Evolutionary conservation across 2,113 vertebrate species (phyloP), one percentile per base, ranked within the genome.

Genomic region (Datnioides undecimradiatus): DNA sequence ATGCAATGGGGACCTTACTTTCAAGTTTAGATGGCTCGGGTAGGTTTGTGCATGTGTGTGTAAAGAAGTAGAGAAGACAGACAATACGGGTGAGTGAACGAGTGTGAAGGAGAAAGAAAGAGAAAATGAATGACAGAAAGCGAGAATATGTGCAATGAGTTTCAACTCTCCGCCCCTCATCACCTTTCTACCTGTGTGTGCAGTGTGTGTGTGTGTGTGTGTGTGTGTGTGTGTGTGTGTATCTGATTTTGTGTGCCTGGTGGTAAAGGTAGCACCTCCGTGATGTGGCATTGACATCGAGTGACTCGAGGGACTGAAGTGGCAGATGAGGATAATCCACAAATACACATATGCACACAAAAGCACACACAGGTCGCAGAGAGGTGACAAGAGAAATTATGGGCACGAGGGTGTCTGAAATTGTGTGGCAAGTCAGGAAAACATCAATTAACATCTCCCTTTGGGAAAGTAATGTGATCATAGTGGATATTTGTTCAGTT

Each of bases 201-300:
- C n/a, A n/a, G 64, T 31, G n/a, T 34, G 57, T 57, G 10, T 64
- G 25, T 58, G 55, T 14, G 3, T 49, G 17, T 52, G 79, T 65
- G 31, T 25, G 36, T 71, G 6, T 33, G 64, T n/a, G n/a, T n/a
- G n/a, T 71, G 6, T 33, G 64, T 31, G n/a, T 34, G 57, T 57
- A 13, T 64, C 25, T 58, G 55, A 14, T 5, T 49, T 12, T 52
- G 79, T 65, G 31, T 25, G 36, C 67, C 23, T 83, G 68, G 78
- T 79, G 73, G 67, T 76, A 65, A 67, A 83, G 58, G 54, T 73
- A 64, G 59, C 87, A 76, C 68, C 57, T 85, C 19, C 52, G 60
- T 76, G 82, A 86, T 72, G 85, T 43, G 23, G 69, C 43, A 77
- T 67, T 86, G 84, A 87, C 83, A 84, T 23, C 1, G 8, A 82